These are phyloP conservation scores for Rhodinocichla rosea DNA, from an alignment of 2,113 vertebrate genomes.

Conservation along the genomic window DNA sequence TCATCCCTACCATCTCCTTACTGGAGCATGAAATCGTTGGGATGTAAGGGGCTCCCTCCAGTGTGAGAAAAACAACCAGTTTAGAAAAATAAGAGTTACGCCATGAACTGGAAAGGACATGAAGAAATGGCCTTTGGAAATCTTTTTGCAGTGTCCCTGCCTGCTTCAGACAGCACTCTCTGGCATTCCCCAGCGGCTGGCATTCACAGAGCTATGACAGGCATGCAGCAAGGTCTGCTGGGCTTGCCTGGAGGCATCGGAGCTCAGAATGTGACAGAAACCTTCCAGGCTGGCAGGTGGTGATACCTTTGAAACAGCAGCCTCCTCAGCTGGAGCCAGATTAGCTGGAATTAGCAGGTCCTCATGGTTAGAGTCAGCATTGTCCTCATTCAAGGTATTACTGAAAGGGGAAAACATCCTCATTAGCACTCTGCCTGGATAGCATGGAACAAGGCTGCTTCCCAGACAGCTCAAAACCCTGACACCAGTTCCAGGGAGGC, in stretches of 20 bases:
- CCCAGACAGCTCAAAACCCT: neutral
- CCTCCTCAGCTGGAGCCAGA: constrained; percentile 11
- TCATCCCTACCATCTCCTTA: neutral
- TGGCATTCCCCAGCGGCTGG: neutral
- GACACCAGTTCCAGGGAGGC: neutral
- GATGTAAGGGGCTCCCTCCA: neutral
- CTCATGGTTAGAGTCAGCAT: neutral
- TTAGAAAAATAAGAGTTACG: neutral
- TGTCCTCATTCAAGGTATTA: constrained; percentile 25
- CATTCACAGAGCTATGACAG: neutral
- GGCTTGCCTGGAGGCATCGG: neutral
- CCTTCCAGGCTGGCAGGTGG: neutral
- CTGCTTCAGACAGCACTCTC: neutral
- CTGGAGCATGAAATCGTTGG: neutral
- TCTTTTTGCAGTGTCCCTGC: neutral
- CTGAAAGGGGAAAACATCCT: constrained; percentile 48
- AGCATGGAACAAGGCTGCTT: neutral
- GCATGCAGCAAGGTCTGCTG: constrained; percentile 3
- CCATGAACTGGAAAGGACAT: neutral
- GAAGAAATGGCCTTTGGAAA: neutral
- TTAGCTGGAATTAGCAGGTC: constrained; percentile 23
- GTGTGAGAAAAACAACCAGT: neutral
- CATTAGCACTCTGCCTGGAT: neutral
- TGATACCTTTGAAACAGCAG: constrained; percentile 69
- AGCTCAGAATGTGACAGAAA: neutral